A percentile compares a stretch with the other conserved stretches of the same genome.
Evolutionary conservation across 2,113 vertebrate genomes (phyloP).

Genomic region (Bubo bubo): DNA sequence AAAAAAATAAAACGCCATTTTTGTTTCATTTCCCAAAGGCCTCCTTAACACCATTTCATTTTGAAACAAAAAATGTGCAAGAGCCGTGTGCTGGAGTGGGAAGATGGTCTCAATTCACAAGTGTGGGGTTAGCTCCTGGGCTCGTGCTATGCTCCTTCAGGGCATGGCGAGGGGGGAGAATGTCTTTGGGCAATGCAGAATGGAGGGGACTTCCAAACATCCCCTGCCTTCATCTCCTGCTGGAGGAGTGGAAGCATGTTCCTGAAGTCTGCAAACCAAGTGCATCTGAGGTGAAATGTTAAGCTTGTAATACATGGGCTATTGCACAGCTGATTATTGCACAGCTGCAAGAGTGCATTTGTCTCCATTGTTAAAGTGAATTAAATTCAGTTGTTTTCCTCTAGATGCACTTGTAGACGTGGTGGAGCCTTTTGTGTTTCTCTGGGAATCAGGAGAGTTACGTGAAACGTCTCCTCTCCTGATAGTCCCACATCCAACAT

Average conservation of each 20-base stretch:
- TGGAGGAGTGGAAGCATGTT: neutral
- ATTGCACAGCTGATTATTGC: neutral
- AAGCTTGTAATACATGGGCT: neutral
- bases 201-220: neutral
- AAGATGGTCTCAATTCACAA: constrained; percentile 42
- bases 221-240: neutral
- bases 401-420: neutral
- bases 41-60: constrained; percentile 8
- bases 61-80: neutral
- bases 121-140: constrained; percentile 30
- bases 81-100: neutral
- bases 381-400: neutral
- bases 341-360: neutral
- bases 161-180: accelerated
- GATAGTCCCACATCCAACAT: neutral
- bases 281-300: neutral
- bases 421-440: neutral
- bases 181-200: neutral
- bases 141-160: neutral
- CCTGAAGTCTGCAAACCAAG: neutral
- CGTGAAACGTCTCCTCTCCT: neutral
- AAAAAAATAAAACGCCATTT: neutral
- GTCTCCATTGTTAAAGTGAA: neutral
- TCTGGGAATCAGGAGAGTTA: neutral
- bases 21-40: constrained; percentile 40